These are phyloP conservation scores for Timandra comae DNA, from an alignment of 2,888 invertebrate species.

Conservation along the genomic window DNA sequence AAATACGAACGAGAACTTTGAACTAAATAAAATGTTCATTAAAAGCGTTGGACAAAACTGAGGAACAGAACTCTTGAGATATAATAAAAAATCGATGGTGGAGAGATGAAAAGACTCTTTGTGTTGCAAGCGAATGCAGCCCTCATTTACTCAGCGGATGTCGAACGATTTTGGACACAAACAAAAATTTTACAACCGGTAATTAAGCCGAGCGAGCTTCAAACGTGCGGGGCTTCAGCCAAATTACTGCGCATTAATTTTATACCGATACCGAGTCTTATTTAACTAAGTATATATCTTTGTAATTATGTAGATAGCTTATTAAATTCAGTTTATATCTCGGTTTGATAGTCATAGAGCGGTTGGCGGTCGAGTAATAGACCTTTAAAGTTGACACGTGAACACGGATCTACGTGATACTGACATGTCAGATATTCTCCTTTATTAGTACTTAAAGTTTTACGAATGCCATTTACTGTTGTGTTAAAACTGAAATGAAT, in stretches of 20 bases:
- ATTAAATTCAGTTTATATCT: constrained; percentile 30
- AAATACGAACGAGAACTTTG: constrained; percentile 2
- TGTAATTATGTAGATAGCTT: constrained; percentile 25
- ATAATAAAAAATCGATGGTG: constrained; percentile 30
- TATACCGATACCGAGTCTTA: constrained; percentile 25
- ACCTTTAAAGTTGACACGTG: constrained; percentile 23
- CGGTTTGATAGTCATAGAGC: constrained; percentile 26
- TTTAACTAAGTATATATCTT: not conserved
- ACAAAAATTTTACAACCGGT: constrained; percentile 46
- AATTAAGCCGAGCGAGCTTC: constrained; percentile 38
- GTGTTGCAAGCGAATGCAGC: constrained; percentile 30
- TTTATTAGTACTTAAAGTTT: constrained; percentile 30
- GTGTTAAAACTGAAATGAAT: constrained; percentile 6
- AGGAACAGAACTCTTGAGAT: constrained; percentile 29
- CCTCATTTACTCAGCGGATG: constrained; percentile 37
- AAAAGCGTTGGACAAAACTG: constrained; percentile 21
- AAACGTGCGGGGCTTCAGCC: constrained; percentile 24
- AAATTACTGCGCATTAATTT: constrained; percentile 35
- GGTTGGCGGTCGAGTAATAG: constrained; percentile 27
- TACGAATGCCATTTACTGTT: constrained; percentile 26
- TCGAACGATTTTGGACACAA: constrained; percentile 40
- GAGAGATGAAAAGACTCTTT: constrained; percentile 35
- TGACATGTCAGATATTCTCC: constrained; percentile 9
- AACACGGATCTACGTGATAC: constrained; percentile 13
- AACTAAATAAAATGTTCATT: constrained; percentile 27